phyloP scores from a whole-genome alignment of 2,113 vertebrate genomes.

The Hassar affinis region DNA sequence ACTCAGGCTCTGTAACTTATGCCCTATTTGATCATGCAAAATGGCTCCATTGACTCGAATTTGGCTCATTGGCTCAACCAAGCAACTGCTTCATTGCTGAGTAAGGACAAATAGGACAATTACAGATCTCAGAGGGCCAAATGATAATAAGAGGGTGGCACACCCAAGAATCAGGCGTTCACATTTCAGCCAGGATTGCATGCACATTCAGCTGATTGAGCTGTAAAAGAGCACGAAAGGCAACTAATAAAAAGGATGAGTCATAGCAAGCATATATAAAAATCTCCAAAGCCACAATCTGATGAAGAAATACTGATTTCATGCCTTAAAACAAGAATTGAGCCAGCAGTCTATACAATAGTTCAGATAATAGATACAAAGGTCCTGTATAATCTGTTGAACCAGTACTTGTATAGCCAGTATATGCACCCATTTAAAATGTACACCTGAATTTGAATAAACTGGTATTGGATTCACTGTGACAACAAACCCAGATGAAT shows the following conservation, averaged over 20 bases:
- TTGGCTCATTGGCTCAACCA: not conserved
- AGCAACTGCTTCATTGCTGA: constrained; percentile 12
- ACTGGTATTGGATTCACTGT: not conserved
- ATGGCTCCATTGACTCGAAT: not conserved
- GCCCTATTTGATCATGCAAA: constrained; percentile 11
- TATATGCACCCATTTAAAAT: not conserved
- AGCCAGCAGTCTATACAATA: not conserved
- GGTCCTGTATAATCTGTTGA: not conserved
- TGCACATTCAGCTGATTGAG: constrained; percentile 31
- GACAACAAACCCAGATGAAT: constrained; percentile 6
- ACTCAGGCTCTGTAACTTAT: not conserved
- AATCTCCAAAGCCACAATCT: not conserved
- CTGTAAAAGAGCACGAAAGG: constrained; percentile 37
- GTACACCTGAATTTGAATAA: not conserved
- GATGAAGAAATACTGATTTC: not conserved
- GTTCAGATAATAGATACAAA: not conserved
- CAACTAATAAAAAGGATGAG: constrained; percentile 33
- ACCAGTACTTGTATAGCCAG: not conserved
- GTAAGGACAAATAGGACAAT: constrained; percentile 11
- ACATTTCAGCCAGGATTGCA: constrained; percentile 11
- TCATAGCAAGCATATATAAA: constrained; percentile 15
- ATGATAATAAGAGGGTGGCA: constrained; percentile 30
- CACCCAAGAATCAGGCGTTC: constrained; percentile 3
- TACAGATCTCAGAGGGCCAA: constrained; percentile 8
- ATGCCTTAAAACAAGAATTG: not conserved